Conservation (phyloP, 2,888 invertebrate species). For the Dexiosoma caninum region DNA sequence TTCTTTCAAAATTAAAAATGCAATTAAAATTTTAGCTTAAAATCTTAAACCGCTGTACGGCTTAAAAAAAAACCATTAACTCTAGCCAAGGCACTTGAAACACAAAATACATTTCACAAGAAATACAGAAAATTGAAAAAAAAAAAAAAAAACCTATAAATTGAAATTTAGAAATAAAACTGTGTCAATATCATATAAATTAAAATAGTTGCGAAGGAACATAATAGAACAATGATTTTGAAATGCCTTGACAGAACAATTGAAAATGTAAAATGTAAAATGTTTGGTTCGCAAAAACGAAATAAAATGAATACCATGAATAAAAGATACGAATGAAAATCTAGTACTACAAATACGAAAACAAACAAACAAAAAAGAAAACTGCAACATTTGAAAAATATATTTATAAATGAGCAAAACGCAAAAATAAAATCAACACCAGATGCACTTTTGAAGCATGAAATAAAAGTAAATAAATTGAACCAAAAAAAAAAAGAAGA, state of each 20-base stretch:
- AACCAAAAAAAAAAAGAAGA: background rate
- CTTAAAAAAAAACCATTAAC: background rate
- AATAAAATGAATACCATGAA: background rate
- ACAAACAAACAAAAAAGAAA: too few relatives aligned
- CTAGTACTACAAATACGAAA: too few relatives aligned
- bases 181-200: conserved; percentile 55
- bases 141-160: conserved; percentile 1
- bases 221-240: conserved; percentile 36
- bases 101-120: background rate
- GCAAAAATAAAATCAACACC: conserved; percentile 22
- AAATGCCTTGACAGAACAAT: conserved; percentile 54
- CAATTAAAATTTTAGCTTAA: background rate
- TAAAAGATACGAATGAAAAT: conserved; percentile 14
- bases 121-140: background rate
- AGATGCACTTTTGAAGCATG: conserved; percentile 24
- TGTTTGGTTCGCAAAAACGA: background rate
- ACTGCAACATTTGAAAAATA: background rate
- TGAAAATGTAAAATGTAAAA: conserved; percentile 39
- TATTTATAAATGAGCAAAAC: background rate
- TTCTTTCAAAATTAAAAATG: background rate
- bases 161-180: conserved; percentile 25
- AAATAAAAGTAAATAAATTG: background rate
- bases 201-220: conserved; percentile 31
- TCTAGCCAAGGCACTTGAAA: background rate
- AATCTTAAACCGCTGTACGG: background rate